Evolutionary conservation across 2,888 invertebrate species (phyloP).

Genomic region (Calliphora vomitoria): DNA sequence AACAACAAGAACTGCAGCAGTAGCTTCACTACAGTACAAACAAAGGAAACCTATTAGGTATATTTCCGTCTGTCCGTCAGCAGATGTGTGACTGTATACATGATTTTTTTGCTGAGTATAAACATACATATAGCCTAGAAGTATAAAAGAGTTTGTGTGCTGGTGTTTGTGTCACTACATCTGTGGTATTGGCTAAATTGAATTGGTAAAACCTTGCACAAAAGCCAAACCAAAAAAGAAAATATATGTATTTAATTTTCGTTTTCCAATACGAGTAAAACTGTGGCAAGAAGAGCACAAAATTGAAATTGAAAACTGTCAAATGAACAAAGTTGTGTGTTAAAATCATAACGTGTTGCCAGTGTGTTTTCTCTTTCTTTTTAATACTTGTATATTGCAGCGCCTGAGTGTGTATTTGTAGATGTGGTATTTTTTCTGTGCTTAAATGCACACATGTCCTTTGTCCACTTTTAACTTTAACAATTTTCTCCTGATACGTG

Average conservation of each 20-base stretch:
- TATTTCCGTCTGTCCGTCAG: neutral
- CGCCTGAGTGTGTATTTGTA: neutral
- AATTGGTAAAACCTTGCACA: conserved; percentile 55
- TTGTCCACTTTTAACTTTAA: conserved; percentile 58
- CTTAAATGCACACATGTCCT: conserved; percentile 46
- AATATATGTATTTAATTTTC: conserved; percentile 26
- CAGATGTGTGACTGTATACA: neutral
- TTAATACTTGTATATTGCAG: neutral
- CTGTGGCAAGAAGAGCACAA: neutral
- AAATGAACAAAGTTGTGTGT: conserved; percentile 58
- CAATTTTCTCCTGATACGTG: conserved; percentile 53
- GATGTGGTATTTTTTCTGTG: neutral
- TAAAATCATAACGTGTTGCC: conserved; percentile 59
- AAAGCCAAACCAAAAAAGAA: conserved; percentile 53
- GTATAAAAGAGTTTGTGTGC: conserved; percentile 23
- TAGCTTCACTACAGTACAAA: conserved; percentile 2
- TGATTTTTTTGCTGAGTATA: neutral
- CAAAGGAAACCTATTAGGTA: conserved; percentile 49
- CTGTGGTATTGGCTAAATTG: conserved; percentile 65
- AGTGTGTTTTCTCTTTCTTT: neutral
- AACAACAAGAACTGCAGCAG: neutral
- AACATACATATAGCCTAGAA: conserved; percentile 3
- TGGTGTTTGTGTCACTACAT: conserved; percentile 20
- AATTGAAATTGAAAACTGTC: conserved; percentile 67
- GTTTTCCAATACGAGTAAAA: neutral